A percentile compares a stretch with the other conserved stretches of the same genome.
phyloP scores from a whole-genome alignment of 2,888 invertebrate species.

The Neoascia interrupta region DNA sequence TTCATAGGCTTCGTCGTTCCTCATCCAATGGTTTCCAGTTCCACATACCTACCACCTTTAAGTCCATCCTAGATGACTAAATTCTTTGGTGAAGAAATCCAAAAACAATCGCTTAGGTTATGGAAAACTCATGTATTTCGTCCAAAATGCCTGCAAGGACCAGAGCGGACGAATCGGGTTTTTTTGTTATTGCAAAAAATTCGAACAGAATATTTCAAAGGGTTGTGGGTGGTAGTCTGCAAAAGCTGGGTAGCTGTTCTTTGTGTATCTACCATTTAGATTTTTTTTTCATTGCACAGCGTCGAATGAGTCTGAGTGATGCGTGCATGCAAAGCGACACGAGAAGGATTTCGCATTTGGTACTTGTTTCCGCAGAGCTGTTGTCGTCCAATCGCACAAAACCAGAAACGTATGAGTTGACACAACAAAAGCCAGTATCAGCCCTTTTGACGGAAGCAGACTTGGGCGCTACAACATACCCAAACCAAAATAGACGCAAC shows the following conservation, averaged over 20 bases:
- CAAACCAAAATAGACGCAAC: conserved; percentile 32
- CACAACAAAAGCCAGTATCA: conserved; percentile 69
- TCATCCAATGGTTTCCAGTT: conserved; percentile 27
- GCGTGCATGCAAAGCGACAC: conserved; percentile 63
- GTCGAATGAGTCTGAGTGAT: conserved; percentile 65
- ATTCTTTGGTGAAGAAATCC: conserved; percentile 60
- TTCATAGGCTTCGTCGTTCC: conserved; percentile 60
- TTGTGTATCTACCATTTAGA: conserved; percentile 64
- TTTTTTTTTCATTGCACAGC: conserved; percentile 40
- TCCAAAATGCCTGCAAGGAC: conserved; percentile 50
- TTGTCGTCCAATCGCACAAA: conserved; percentile 58
- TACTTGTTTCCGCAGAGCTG: conserved; percentile 43
- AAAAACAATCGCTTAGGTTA: conserved; percentile 61
- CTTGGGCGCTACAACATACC: conserved; percentile 57
- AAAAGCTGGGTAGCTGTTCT: conserved; percentile 26
- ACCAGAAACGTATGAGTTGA: conserved; percentile 68
- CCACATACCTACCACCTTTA: conserved; percentile 22
- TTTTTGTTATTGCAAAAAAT: too few species aligned
- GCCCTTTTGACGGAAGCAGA: conserved; percentile 65
- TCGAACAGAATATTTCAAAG: conserved; percentile 45
- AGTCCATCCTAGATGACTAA: conserved; percentile 9
- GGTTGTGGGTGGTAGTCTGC: conserved; percentile 58
- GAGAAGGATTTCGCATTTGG: conserved; percentile 59
- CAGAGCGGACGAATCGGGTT: too few species aligned
- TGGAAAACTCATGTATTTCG: conserved; percentile 45